A percentile compares a stretch with the other conserved stretches of the same genome.
These are phyloP conservation scores for Hydractinia echinata DNA, from an alignment of 30 jellyfish, hydroid and myxozoan genomes.

Conservation along the genomic window DNA sequence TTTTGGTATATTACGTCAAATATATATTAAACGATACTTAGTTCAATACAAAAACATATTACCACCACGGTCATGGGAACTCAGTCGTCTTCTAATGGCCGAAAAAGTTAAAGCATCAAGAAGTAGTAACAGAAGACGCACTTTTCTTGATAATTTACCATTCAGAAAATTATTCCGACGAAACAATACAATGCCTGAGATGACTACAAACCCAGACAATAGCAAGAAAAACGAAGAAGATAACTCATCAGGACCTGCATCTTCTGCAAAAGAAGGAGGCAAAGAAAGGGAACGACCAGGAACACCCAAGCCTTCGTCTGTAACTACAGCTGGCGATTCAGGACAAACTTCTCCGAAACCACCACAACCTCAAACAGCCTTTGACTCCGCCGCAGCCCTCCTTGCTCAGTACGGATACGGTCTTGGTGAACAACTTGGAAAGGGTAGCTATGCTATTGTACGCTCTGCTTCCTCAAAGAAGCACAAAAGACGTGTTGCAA, in stretches of 20 bases:
- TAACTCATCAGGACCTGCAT: neutral
- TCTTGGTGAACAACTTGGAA: constrained; percentile 88
- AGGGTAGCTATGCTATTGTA: constrained; percentile 95
- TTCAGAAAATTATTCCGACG: constrained; percentile 25
- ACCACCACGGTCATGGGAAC: constrained; percentile 4
- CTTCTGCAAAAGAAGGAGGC: neutral
- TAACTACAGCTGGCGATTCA: no score
- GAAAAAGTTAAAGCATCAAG: constrained; percentile 28
- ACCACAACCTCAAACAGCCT: constrained; percentile 76
- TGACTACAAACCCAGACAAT: neutral
- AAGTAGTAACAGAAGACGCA: constrained; percentile 11
- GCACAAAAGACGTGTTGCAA: constrained; percentile 83
- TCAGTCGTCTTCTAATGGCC: constrained; percentile 29
- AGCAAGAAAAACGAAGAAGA: neutral
- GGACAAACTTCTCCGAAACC: neutral
- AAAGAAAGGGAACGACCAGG: neutral
- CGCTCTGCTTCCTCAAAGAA: constrained; percentile 82
- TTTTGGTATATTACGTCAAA: constrained; percentile 25
- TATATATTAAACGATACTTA: neutral
- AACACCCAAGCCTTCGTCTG: neutral
- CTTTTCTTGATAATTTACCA: neutral
- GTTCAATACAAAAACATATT: neutral
- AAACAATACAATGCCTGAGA: constrained; percentile 9
- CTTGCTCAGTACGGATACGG: constrained; percentile 93
- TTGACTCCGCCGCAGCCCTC: constrained; percentile 92